Conservation (phyloP, 2,113 vertebrate genomes). For the Odocoileus virginianus region DNA sequence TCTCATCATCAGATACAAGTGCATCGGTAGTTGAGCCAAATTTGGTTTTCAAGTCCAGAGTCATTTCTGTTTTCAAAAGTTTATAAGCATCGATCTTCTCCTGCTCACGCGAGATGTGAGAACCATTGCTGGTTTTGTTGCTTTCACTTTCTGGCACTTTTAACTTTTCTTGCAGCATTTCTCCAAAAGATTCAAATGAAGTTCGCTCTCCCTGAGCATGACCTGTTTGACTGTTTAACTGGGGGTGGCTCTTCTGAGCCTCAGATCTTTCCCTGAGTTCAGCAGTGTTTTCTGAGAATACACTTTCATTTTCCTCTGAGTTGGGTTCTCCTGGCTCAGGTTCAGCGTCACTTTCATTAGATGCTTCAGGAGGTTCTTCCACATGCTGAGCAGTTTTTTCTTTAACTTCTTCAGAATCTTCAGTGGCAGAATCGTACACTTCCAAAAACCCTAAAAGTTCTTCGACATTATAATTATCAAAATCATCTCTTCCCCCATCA, state of each 20-base stretch:
- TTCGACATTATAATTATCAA: constrained; percentile 90
- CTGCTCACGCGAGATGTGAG: constrained; percentile 68
- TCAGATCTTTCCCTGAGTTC: constrained; percentile 32
- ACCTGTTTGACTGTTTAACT: constrained; percentile 51
- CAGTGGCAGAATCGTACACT: not conserved
- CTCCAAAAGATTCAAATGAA: constrained; percentile 68
- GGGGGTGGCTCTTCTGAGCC: constrained; percentile 1
- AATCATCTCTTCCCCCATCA: constrained; percentile 89
- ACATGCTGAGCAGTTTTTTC: constrained; percentile 20
- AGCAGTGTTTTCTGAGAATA: constrained; percentile 48
- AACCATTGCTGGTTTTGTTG: constrained; percentile 78
- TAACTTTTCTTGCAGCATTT: constrained; percentile 73
- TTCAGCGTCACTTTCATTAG: constrained; percentile 15
- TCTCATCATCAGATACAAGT: constrained; percentile 86
- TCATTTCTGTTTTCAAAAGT: constrained; percentile 79
- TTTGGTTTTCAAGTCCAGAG: constrained; percentile 85
- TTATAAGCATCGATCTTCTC: constrained; percentile 73
- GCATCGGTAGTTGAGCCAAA: constrained; percentile 90
- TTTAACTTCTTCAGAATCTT: not conserved
- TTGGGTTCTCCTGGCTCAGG: not conserved
- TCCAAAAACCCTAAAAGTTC: constrained; percentile 81
- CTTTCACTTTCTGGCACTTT: constrained; percentile 79
- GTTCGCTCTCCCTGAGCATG: constrained; percentile 71
- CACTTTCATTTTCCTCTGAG: not conserved
- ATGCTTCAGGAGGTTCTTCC: not conserved